Evolutionary conservation across 2,797 vertebrate genomes (phyloP).

Genomic region (Melanotaenia parkinsoni): DNA sequence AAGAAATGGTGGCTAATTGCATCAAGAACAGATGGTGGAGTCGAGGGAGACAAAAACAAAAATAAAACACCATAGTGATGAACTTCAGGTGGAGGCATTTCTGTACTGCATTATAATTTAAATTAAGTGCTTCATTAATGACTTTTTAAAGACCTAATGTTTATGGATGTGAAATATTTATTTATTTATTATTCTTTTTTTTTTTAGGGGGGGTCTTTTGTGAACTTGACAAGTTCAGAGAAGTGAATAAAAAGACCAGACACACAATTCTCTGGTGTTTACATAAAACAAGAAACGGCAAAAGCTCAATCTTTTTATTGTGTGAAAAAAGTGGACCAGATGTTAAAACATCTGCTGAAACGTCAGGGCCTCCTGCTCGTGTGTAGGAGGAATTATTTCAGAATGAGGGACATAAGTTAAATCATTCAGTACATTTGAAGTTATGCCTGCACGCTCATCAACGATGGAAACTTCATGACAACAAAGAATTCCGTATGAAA

Average conservation of each 20-base stretch:
- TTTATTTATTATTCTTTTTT: too few species aligned
- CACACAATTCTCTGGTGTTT: constrained; percentile 10
- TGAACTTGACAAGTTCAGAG: not conserved
- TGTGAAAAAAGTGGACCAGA: constrained; percentile 25
- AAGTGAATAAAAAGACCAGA: not conserved
- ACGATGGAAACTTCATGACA: not conserved
- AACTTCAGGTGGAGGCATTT: constrained; percentile 19
- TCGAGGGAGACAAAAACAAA: not conserved
- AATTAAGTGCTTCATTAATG: not conserved
- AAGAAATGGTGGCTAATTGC: constrained; percentile 13
- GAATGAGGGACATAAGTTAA: not conserved
- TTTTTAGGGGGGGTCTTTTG: too few species aligned
- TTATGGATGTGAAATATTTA: too few species aligned
- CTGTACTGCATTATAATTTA: not conserved
- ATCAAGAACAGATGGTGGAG: constrained; percentile 48
- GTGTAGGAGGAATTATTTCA: not conserved
- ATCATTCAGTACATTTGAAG: not conserved
- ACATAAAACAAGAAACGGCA: not conserved
- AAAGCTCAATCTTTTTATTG: constrained; percentile 12
- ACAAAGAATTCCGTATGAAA: not conserved
- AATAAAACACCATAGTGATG: not conserved
- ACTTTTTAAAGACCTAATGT: not conserved
- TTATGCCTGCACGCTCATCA: not conserved
- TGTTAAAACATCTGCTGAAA: constrained; percentile 38
- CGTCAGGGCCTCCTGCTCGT: not conserved